phyloP scores from a whole-genome alignment of 1,140 invertebrate species.

The Forficula auricularia region DNA sequence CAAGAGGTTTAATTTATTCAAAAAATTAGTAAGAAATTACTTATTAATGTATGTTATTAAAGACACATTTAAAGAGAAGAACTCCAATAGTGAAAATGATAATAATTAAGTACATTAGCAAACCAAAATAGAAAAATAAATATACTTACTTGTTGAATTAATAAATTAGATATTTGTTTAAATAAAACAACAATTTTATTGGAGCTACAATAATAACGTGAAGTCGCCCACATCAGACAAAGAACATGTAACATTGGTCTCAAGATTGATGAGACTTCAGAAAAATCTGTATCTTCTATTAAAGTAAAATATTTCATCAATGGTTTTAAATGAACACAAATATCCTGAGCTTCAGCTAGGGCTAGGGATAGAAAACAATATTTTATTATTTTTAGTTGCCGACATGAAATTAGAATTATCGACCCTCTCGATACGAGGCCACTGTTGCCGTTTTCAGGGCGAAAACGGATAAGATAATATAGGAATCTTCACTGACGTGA shows the following conservation, averaged over 20 bases:
- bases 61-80: too few species aligned
- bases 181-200: slow-evolving; percentile 76
- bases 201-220: slow-evolving; percentile 74
- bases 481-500: too few species aligned
- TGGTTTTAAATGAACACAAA: slow-evolving; percentile 70
- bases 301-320: slow-evolving; percentile 59
- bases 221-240: slow-evolving; percentile 77
- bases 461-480: too few species aligned
- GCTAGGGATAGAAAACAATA: slow-evolving; percentile 34
- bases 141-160: slow-evolving; percentile 61
- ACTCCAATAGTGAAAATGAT: too few species aligned
- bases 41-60: too few species aligned
- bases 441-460: too few species aligned
- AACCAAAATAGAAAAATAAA: too few species aligned
- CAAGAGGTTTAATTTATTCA: slow-evolving; percentile 1
- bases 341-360: slow-evolving; percentile 76
- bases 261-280: slow-evolving; percentile 55
- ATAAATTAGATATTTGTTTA: slow-evolving; percentile 75
- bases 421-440: too few species aligned
- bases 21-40: too few species aligned
- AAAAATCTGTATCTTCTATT: slow-evolving; percentile 71
- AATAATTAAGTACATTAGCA: too few species aligned
- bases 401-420: neutral
- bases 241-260: slow-evolving; percentile 63
- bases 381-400: neutral